Evolutionary conservation across 1,140 invertebrate species (phyloP).

Genomic region (Sarcophaga bullata): DNA sequence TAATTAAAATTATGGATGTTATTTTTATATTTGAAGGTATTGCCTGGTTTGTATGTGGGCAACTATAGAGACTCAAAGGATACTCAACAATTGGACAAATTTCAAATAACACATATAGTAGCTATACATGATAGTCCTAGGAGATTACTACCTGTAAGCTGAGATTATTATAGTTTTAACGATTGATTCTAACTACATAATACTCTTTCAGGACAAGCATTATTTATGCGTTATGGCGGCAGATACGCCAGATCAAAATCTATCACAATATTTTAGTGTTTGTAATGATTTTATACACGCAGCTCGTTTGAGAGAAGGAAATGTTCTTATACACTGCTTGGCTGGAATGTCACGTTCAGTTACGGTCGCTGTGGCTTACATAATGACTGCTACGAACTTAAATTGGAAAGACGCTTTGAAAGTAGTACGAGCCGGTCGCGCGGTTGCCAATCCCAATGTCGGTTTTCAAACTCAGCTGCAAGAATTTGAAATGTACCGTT

Average conservation of each 20-base stretch:
- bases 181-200: neutral
- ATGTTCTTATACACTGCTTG: constrained; percentile 95
- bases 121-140: constrained; percentile 94
- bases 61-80: constrained; percentile 95
- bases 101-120: constrained; percentile 94
- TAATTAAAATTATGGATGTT: neutral
- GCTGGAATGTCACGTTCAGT: constrained; percentile 97
- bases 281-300: constrained; percentile 97
- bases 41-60: constrained; percentile 86
- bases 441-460: constrained; percentile 93
- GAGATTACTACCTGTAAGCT: constrained; percentile 80
- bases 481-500: constrained; percentile 86
- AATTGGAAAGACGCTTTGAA: constrained; percentile 93
- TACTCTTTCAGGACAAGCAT: constrained; percentile 84
- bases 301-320: constrained; percentile 86
- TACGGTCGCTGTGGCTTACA: constrained; percentile 83
- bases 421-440: constrained; percentile 88
- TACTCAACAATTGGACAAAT: constrained; percentile 83
- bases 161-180: neutral
- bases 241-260: constrained; percentile 91
- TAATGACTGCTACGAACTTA: constrained; percentile 93
- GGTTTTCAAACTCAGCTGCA: constrained; percentile 95
- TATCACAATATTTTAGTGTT: constrained; percentile 90
- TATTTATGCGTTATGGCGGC: constrained; percentile 94
- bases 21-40: constrained; percentile 73